These are phyloP conservation scores for Drosophila willistoni DNA, from an alignment of 1,140 invertebrate species.

Conservation along the genomic window DNA sequence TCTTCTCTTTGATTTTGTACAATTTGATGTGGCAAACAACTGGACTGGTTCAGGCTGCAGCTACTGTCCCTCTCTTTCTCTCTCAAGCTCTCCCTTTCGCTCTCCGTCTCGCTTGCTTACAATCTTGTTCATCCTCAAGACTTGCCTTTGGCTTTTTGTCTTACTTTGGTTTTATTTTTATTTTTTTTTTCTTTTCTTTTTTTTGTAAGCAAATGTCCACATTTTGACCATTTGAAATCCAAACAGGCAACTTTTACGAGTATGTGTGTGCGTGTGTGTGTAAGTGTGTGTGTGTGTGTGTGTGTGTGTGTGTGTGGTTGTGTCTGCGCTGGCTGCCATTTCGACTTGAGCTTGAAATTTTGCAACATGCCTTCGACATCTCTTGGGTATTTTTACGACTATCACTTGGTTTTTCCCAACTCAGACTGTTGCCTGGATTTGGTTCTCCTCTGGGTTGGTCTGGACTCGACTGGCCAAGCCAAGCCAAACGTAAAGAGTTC, in stretches of 20 bases:
- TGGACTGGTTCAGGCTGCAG: slow-evolving; percentile 1
- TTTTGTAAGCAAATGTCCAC: slow-evolving; percentile 73
- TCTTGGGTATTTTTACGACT: slow-evolving; percentile 79
- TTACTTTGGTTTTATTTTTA: slow-evolving; percentile 23
- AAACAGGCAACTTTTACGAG: slow-evolving; percentile 70
- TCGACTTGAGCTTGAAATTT: slow-evolving; percentile 77
- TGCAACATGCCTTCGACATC: slow-evolving; percentile 80
- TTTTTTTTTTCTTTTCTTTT: slow-evolving; percentile 21
- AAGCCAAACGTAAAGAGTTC: too few relatives aligned
- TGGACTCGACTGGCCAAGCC: slow-evolving; percentile 8
- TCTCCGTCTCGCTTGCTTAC: not conserved
- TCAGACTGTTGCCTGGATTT: slow-evolving; percentile 9
- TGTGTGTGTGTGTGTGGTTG: slow-evolving; percentile 23
- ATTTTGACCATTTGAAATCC: slow-evolving; percentile 79
- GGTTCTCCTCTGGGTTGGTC: not conserved
- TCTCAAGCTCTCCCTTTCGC: not conserved
- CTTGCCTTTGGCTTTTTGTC: slow-evolving; percentile 15
- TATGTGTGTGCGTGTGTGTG: too few relatives aligned
- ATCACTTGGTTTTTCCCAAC: slow-evolving; percentile 33
- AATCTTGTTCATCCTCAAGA: slow-evolving; percentile 18
- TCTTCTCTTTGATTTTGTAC: slow-evolving; percentile 5
- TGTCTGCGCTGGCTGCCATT: slow-evolving; percentile 50
- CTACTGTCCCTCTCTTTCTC: not conserved
- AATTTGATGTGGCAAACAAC: not conserved
- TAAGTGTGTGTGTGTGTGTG: slow-evolving; percentile 12